Conservation (phyloP, 2,888 invertebrate genomes). For the Invenusta paracnida region DNA sequence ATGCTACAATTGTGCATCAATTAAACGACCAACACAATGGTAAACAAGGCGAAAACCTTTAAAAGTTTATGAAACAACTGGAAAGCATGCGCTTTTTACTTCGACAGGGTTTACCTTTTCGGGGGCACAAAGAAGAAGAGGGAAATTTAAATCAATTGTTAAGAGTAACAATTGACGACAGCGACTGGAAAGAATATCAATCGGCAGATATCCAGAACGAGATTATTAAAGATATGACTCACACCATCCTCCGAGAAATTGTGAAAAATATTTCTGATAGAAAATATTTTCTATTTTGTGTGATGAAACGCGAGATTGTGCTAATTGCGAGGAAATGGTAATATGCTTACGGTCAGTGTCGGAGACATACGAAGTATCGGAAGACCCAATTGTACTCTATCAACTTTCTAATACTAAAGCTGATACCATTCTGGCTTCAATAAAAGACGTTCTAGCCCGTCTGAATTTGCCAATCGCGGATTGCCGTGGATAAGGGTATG, state of each 20-base stretch:
- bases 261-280: not conserved
- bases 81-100: not conserved
- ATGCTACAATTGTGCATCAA: not conserved
- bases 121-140: not conserved
- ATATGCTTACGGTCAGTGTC: not conserved
- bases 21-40: not conserved
- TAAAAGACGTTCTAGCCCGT: not conserved
- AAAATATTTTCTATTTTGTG: not conserved
- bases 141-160: not conserved
- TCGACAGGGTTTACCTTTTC: not conserved
- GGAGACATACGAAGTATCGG: not conserved
- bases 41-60: not conserved
- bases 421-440: not conserved
- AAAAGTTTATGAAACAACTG: not conserved
- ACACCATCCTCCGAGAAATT: not conserved
- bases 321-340: not conserved
- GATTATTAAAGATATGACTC: not conserved
- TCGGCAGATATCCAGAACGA: not conserved
- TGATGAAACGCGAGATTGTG: not conserved
- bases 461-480: not conserved
- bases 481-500: constrained; percentile 24
- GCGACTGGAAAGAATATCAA: not conserved
- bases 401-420: not conserved
- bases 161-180: not conserved
- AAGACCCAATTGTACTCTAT: not conserved